These are phyloP conservation scores for Ostrea edulis DNA, from an alignment of 1,140 invertebrate species.

Conservation along the genomic window DNA sequence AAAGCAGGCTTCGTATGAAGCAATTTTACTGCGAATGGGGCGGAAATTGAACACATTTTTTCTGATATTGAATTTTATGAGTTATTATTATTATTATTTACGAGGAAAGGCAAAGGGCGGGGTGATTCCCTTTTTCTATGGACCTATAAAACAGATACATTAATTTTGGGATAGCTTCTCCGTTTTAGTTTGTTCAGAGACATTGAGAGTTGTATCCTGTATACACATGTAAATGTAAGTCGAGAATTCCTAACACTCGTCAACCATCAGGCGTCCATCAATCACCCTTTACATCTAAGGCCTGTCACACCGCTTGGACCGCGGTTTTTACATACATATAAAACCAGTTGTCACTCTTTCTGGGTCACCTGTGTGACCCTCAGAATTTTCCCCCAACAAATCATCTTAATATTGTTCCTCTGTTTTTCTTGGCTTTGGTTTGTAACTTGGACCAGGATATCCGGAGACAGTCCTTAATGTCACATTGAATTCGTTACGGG, in stretches of 20 bases:
- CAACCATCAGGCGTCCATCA: not conserved
- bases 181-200: too few species aligned
- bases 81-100: too few species aligned
- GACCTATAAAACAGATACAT: too few species aligned
- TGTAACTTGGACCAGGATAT: not conserved
- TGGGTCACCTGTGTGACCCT: not conserved
- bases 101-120: too few species aligned
- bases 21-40: too few species aligned
- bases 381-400: not conserved
- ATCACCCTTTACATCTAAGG: not conserved
- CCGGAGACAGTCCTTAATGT: not conserved
- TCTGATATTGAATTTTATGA: too few species aligned
- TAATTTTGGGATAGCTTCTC: too few species aligned
- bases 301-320: not conserved
- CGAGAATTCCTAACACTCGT: constrained; percentile 13
- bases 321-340: constrained; percentile 23
- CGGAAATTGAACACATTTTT: too few species aligned
- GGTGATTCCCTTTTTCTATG: too few species aligned
- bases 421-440: constrained; percentile 14
- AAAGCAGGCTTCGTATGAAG: too few species aligned
- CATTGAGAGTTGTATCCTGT: too few species aligned
- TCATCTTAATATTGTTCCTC: not conserved
- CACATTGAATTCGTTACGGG: not conserved
- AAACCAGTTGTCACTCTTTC: constrained; percentile 1
- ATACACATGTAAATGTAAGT: not conserved